Conservation (phyloP, 30 jellyfish, hydroid and myxozoan genomes). For the Hydractinia echinata region DNA sequence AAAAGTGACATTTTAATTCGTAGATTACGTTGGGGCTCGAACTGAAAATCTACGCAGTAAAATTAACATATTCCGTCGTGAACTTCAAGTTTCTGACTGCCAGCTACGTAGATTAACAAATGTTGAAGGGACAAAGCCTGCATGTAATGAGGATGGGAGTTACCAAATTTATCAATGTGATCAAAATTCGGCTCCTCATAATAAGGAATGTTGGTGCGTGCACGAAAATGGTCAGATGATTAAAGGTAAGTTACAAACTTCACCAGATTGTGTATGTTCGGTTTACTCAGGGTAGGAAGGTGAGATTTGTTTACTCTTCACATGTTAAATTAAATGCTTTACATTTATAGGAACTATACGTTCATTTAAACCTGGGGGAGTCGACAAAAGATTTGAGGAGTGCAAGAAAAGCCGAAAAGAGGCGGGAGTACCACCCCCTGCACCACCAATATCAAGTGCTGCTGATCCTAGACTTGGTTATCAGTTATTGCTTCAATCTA, state of each 20-base stretch:
- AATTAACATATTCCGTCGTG: neutral
- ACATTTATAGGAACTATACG: conserved; percentile 56
- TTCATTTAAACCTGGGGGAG: conserved; percentile 64
- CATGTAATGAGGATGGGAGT: conserved; percentile 88
- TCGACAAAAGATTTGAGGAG: conserved; percentile 52
- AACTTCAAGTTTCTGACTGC: conserved; percentile 23
- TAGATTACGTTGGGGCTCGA: no score
- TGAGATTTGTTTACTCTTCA: no score
- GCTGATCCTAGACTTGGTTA: conserved; percentile 75
- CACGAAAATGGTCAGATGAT: conserved; percentile 90
- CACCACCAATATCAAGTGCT: conserved; percentile 59
- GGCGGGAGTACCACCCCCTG: conserved; percentile 81
- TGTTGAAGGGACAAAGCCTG: conserved; percentile 75
- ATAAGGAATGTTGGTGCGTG: conserved; percentile 93
- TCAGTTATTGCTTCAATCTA: neutral
- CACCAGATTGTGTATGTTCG: no score
- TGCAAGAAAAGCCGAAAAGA: conserved; percentile 64
- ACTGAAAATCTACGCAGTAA: no score
- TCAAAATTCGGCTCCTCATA: conserved; percentile 46
- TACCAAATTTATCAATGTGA: conserved; percentile 84
- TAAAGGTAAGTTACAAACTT: conserved; percentile 51
- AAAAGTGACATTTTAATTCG: no score
- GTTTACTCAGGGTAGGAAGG: no score
- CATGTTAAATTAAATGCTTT: neutral
- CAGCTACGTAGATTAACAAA: conserved; percentile 20